A percentile compares a stretch with the other conserved stretches of the same genome.
These are phyloP conservation scores for Agrotis clavis DNA, from an alignment of 2,888 invertebrate genomes.

Conservation along the genomic window DNA sequence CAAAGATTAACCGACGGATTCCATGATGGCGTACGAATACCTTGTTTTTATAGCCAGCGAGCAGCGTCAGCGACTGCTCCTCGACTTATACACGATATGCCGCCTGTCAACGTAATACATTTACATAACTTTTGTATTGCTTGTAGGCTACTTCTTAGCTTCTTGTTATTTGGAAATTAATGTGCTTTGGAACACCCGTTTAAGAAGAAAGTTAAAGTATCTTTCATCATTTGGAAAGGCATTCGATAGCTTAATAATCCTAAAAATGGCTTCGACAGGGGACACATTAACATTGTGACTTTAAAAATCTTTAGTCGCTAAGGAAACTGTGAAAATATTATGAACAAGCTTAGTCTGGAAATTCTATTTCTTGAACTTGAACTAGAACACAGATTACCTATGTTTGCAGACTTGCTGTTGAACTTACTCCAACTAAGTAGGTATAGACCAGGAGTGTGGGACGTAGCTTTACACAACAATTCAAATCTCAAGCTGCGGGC, in stretches of 20 bases:
- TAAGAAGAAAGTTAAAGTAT: neutral
- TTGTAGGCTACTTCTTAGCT: conserved; percentile 14
- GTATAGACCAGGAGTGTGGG: conserved; percentile 3
- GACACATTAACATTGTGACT: too few species aligned
- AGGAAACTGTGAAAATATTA: neutral
- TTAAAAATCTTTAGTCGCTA: neutral
- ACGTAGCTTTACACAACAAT: conserved; percentile 7
- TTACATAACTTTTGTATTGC: conserved; percentile 50
- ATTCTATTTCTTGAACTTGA: conserved; percentile 6
- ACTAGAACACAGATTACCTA: neutral
- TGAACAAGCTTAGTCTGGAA: too few species aligned
- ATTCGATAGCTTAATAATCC: neutral
- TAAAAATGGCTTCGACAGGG: neutral
- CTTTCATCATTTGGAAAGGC: neutral
- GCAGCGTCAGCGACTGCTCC: conserved; percentile 44
- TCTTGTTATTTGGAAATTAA: conserved; percentile 6
- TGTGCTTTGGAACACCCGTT: too few species aligned
- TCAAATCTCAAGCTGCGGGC: neutral
- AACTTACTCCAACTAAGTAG: conserved; percentile 1
- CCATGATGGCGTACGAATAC: conserved; percentile 65
- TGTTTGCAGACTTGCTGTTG: neutral
- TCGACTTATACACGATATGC: conserved; percentile 38
- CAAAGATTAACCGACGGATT: conserved; percentile 87
- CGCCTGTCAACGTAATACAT: conserved; percentile 52
- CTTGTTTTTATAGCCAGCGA: conserved; percentile 60